These are phyloP conservation scores for Hypanus sabinus DNA, from an alignment of 2,113 vertebrate genomes.

Conservation along the genomic window DNA sequence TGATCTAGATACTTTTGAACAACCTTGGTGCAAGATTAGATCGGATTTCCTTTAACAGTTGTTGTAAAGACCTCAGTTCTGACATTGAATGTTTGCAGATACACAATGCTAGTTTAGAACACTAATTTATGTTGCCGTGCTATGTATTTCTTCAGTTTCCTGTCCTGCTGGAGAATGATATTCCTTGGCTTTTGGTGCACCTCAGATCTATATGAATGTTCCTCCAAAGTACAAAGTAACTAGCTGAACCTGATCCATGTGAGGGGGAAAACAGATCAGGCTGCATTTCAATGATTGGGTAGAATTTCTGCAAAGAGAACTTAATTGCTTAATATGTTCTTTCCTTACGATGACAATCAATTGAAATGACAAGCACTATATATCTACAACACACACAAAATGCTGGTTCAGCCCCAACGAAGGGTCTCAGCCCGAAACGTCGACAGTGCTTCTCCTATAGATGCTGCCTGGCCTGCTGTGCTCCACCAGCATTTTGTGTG, in stretches of 20 bases:
- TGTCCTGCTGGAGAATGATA: not conserved
- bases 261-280: no score
- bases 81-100: not conserved
- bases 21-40: not conserved
- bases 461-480: no score
- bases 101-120: not conserved
- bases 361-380: not conserved
- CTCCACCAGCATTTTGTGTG: no score
- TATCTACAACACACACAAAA: no score
- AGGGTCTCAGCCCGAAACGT: no score
- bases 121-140: not conserved
- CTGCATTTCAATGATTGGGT: not conserved
- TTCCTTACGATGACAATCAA: not conserved
- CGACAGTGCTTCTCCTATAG: no score
- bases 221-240: not conserved
- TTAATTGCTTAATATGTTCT: constrained; percentile 6
- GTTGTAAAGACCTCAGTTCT: not conserved
- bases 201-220: not conserved
- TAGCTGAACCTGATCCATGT: not conserved
- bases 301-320: not conserved
- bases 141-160: not conserved
- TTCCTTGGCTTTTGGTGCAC: not conserved
- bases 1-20: not conserved
- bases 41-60: not conserved
- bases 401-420: no score